Evolutionary conservation across 2,797 vertebrate genomes (phyloP).

Genomic region (Clarias platycephalus): DNA sequence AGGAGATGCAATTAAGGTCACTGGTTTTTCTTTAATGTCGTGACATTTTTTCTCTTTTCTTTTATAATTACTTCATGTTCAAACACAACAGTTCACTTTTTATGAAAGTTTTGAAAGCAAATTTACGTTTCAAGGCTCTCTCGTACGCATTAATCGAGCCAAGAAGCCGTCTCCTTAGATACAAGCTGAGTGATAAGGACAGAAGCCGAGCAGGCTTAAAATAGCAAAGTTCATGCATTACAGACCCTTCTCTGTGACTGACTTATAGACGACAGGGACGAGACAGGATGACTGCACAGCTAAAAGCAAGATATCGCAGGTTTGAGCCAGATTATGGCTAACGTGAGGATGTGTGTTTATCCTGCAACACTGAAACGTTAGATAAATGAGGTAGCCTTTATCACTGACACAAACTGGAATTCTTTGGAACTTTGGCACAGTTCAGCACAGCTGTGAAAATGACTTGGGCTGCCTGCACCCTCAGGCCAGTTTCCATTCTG

Average conservation of each 20-base stretch:
- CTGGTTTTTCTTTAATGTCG: background rate
- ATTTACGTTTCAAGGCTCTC: background rate
- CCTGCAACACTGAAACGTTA: background rate
- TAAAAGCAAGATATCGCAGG: slow-evolving; percentile 19
- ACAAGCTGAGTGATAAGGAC: background rate
- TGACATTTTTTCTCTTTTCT: background rate
- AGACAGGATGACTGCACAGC: slow-evolving; percentile 21
- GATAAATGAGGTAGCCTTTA: slow-evolving; percentile 1
- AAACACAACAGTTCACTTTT: background rate
- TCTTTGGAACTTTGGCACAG: slow-evolving; percentile 20
- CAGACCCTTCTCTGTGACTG: slow-evolving; percentile 26
- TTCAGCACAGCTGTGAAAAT: slow-evolving; percentile 41
- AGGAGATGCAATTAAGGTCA: background rate
- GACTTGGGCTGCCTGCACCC: slow-evolving; percentile 65
- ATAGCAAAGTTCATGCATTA: slow-evolving; percentile 40
- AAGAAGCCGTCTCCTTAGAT: slow-evolving; percentile 5
- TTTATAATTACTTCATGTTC: background rate
- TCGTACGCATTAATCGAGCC: background rate
- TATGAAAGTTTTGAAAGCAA: background rate
- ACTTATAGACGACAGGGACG: slow-evolving; percentile 15
- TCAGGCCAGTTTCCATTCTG: slow-evolving; percentile 56
- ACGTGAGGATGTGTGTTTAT: background rate
- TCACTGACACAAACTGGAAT: background rate
- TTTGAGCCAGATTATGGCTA: slow-evolving; percentile 2
- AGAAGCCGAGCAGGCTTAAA: slow-evolving; percentile 39